Conservation (phyloP, 2,888 invertebrate species). For the Zaprionus obscuricornis region DNA sequence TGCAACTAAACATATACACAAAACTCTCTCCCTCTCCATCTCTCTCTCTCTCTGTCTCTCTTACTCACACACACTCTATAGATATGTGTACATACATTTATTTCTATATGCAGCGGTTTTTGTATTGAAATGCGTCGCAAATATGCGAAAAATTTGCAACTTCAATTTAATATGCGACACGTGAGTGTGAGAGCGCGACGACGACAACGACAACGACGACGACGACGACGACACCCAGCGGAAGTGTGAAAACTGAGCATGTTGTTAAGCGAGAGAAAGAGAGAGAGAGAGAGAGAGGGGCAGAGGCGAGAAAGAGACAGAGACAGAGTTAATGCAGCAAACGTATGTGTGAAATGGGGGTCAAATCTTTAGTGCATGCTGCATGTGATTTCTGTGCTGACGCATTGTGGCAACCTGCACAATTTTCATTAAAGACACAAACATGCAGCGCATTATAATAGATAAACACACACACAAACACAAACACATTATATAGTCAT, state of each 20-base stretch:
- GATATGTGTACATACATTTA: not conserved
- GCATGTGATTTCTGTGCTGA: too few relatives aligned
- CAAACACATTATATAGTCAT: too few relatives aligned
- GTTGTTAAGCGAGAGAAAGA: constrained; percentile 19
- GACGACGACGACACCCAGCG: too few relatives aligned
- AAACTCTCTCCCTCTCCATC: not conserved
- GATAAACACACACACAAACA: too few relatives aligned
- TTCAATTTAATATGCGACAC: constrained; percentile 39
- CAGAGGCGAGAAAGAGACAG: too few relatives aligned
- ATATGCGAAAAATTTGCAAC: constrained; percentile 36
- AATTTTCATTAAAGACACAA: constrained; percentile 37
- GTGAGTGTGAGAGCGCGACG: constrained; percentile 1
- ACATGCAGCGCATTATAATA: too few relatives aligned
- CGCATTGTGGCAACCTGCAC: constrained; percentile 35
- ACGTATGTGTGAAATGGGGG: too few relatives aligned
- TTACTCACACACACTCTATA: not conserved
- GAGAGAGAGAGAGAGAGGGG: too few relatives aligned
- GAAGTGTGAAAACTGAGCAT: constrained; percentile 45
- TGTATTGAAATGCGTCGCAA: constrained; percentile 49
- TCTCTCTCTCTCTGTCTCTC: constrained; percentile 3
- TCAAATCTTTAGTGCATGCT: too few relatives aligned
- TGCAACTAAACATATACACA: not conserved
- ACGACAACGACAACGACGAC: too few relatives aligned
- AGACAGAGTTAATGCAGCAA: too few relatives aligned
- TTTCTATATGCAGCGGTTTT: constrained; percentile 12